Evolutionary conservation across 2,113 vertebrate genomes (phyloP), one percentile per base, ranked within the genome.

Genomic region (Oostethus manadensis): DNA sequence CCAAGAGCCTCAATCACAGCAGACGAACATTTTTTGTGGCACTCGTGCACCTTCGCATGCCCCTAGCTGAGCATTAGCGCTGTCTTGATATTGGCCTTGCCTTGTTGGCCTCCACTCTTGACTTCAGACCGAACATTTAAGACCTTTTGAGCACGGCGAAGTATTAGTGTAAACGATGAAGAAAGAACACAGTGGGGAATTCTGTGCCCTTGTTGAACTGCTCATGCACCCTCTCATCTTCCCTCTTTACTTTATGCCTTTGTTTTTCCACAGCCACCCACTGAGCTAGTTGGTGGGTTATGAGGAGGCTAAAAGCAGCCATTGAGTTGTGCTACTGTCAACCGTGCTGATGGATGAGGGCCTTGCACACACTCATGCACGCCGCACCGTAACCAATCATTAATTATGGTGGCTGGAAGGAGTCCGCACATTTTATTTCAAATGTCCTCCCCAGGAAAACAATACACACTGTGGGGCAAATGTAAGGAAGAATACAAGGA

Each of bases 301-400:
- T 56, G 56, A 70, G 55, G 33, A 43, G 63, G 56, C 56, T 80
- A 78, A 78, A 66, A 26, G 62, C 70, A 69, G 77, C 66, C 68
- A 64, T 78, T 80, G 57, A 51, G 63, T 42, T 58, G 59, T 64
- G 71, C 42, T 47, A 60, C 78, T 73, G 81, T 86, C 84, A 80
- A 26, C 70, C 16, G 20, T 22, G 51, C 54, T 86, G 84, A 85
- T 81, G 43, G 70, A 86, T 79, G 86, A 71, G 69, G 70, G 67
- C 70, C 47, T 58, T 53, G 56, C 49, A 44, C 51, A 51, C 69
- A 42, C 48, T 56, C 58, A 59, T 10, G 18, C 79, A 79, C 76
- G 66, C 45, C n/a, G 33, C 58, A 76, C 78, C 78, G 76, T 68
- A 70, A 62, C 81, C 75, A 85, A 87, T 87, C 72, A 49, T 76